phyloP scores from a whole-genome alignment of 2,113 vertebrate species.

The Athene cunicularia region DNA sequence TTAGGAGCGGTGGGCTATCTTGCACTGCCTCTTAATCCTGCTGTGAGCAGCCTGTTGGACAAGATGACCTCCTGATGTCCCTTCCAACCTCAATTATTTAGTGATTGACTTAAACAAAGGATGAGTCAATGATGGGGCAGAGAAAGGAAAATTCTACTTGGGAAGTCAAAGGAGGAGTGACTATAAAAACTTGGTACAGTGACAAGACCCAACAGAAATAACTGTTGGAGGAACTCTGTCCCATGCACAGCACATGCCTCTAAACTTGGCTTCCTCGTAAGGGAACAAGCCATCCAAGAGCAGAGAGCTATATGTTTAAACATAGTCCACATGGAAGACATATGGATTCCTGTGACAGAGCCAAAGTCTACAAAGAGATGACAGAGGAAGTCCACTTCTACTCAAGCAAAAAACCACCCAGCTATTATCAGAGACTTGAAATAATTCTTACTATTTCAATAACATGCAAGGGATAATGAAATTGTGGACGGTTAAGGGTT shows the following conservation, averaged over 20 bases:
- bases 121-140: neutral
- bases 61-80: neutral
- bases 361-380: conserved; percentile 13
- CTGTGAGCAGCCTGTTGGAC: neutral
- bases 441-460: neutral
- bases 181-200: neutral
- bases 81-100: neutral
- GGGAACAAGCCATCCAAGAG: neutral
- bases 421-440: neutral
- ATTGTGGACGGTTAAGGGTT: neutral
- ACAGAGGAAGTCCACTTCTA: neutral
- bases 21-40: neutral
- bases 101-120: neutral
- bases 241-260: neutral
- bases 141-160: conserved; percentile 10
- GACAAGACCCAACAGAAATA: conserved; percentile 24
- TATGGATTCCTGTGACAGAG: neutral
- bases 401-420: neutral
- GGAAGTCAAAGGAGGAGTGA: neutral
- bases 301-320: neutral
- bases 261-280: neutral
- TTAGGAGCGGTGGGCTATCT: neutral
- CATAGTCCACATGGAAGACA: neutral
- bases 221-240: neutral
- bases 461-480: neutral